Conservation (phyloP, 1,140 invertebrate genomes). For the Lepidotrigona ventralis region DNA sequence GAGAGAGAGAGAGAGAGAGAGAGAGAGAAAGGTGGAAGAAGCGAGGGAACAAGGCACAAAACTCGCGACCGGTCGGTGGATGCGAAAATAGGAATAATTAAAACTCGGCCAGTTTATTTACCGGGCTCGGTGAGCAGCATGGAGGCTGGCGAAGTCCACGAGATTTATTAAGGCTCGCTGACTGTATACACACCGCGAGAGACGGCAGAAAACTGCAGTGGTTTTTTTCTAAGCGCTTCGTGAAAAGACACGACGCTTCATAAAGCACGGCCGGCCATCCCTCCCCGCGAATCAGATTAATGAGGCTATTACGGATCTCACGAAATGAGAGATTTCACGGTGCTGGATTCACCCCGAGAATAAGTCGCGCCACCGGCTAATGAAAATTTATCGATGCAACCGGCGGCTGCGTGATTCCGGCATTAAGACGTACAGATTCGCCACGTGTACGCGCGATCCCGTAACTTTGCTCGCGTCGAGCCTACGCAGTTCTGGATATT, state of each 20-base stretch:
- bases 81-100: constrained; percentile 70
- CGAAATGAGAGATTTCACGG: constrained; percentile 41
- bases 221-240: constrained; percentile 55
- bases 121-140: constrained; percentile 47
- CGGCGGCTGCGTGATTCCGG: not conserved
- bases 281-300: constrained; percentile 59
- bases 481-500: too few species aligned
- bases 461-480: too few species aligned
- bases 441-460: too few species aligned
- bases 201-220: constrained; percentile 33
- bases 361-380: constrained; percentile 26
- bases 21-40: too few species aligned
- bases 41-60: constrained; percentile 19
- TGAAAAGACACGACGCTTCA: constrained; percentile 50
- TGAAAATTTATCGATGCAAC: constrained; percentile 33
- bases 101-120: constrained; percentile 69
- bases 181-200: constrained; percentile 54
- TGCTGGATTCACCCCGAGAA: constrained; percentile 6
- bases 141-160: constrained; percentile 23
- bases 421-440: not conserved
- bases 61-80: constrained; percentile 55
- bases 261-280: constrained; percentile 50
- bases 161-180: constrained; percentile 65
- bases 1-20: constrained; percentile 18
- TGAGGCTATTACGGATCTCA: constrained; percentile 56